Conservation (phyloP, 1,140 invertebrate species). For the Cecropterus lyciades region DNA sequence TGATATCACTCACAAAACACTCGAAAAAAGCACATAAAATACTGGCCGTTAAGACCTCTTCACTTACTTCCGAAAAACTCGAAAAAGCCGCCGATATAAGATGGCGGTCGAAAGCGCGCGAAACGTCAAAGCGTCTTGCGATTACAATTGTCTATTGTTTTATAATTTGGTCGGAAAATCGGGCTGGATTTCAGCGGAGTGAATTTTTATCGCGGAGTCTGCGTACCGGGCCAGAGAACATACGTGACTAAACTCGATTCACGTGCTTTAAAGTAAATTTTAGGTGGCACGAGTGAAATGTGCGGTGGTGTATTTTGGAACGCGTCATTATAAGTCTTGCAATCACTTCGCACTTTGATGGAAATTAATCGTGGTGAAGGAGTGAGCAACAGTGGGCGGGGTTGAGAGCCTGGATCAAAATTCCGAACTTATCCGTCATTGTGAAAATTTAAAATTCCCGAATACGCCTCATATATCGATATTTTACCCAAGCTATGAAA, state of each 20-base stretch:
- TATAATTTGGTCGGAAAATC: constrained; percentile 39
- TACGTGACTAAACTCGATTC: constrained; percentile 71
- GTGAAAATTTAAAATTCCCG: no score
- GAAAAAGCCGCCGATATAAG: constrained; percentile 47
- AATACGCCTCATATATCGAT: no score
- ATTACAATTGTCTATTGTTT: constrained; percentile 39
- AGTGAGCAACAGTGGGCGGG: not conserved
- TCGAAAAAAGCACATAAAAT: constrained; percentile 42
- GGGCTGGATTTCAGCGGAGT: constrained; percentile 30
- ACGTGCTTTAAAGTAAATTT: constrained; percentile 74
- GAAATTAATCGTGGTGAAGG: constrained; percentile 18
- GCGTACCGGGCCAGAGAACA: constrained; percentile 61
- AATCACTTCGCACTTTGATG: constrained; percentile 36
- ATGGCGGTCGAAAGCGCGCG: constrained; percentile 53
- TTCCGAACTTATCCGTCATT: not conserved
- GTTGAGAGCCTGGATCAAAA: constrained; percentile 11
- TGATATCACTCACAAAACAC: constrained; percentile 52
- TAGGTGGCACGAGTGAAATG: constrained; percentile 63
- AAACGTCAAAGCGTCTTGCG: constrained; percentile 34
- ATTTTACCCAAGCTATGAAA: no score
- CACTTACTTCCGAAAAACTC: constrained; percentile 67
- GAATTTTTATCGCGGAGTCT: constrained; percentile 60
- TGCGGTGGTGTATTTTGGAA: constrained; percentile 66
- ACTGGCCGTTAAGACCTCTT: constrained; percentile 42
- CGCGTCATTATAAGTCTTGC: constrained; percentile 58